Conservation (phyloP, 2,888 invertebrate genomes). For the Ecliptopera silaceata region DNA sequence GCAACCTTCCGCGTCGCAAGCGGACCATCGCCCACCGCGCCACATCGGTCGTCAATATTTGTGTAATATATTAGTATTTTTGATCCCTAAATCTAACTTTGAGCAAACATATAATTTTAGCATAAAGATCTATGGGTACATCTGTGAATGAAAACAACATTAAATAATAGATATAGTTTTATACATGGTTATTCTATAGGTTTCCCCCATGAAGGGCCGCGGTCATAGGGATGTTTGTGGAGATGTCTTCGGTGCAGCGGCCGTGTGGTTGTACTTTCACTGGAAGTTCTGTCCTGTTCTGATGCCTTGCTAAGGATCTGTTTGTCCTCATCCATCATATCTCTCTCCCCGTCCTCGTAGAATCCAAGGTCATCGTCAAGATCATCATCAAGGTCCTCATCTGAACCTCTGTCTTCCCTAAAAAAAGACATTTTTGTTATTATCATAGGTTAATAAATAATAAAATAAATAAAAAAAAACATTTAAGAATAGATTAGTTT, state of each 20-base stretch:
- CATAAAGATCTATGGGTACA: slow-evolving; percentile 20
- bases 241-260: slow-evolving; percentile 77
- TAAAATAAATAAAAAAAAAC: too few species aligned
- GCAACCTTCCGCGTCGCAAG: too few species aligned
- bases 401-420: slow-evolving; percentile 58
- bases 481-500: too few species aligned
- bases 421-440: slow-evolving; percentile 23
- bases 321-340: slow-evolving; percentile 67
- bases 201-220: slow-evolving; percentile 59
- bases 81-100: slow-evolving; percentile 22
- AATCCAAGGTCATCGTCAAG: slow-evolving; percentile 57
- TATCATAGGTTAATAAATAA: too few species aligned
- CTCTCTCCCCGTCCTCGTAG: slow-evolving; percentile 63
- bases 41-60: too few species aligned
- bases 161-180: slow-evolving; percentile 32
- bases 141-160: slow-evolving; percentile 41
- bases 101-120: slow-evolving; percentile 20
- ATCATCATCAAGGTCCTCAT: slow-evolving; percentile 62
- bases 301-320: slow-evolving; percentile 47
- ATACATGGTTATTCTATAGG: slow-evolving; percentile 34
- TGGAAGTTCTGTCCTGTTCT: slow-evolving; percentile 33
- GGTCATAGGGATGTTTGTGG: slow-evolving; percentile 78
- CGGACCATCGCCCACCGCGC: too few species aligned
- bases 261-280: slow-evolving; percentile 50
- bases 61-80: too few species aligned